Percentiles rank a stretch among this genome's conserved stretches.
phyloP scores from a whole-genome alignment of 2,797 vertebrate species.

The Acanthurus leucopareius region DNA sequence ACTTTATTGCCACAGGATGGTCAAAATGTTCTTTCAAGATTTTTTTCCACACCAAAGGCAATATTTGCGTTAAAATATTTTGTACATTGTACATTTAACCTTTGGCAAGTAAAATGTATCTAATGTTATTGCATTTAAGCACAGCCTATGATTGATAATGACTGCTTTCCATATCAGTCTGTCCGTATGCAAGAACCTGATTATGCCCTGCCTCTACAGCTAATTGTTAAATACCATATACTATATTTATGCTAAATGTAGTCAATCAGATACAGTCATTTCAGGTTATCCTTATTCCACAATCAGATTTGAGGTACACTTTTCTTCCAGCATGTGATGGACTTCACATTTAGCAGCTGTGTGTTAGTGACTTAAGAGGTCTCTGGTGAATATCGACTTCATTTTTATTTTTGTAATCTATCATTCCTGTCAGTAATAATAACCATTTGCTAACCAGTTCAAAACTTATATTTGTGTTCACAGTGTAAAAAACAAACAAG shows the following conservation, averaged over 20 bases:
- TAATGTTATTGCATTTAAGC: background rate
- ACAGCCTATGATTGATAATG: background rate
- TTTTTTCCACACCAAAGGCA: background rate
- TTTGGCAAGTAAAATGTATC: background rate
- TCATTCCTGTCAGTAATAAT: too few species aligned
- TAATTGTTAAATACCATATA: too few species aligned
- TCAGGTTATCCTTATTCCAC: background rate
- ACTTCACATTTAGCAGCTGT: background rate
- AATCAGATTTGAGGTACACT: background rate
- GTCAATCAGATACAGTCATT: constrained; percentile 9
- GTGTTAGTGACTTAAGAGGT: background rate
- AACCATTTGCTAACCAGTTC: background rate
- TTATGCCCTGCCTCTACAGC: too few species aligned
- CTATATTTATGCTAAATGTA: constrained; percentile 3
- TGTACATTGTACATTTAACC: background rate
- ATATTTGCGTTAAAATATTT: too few species aligned
- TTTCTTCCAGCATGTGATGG: background rate
- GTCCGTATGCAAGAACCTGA: too few species aligned
- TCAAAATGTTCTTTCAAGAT: background rate
- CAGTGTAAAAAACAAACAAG: too few species aligned
- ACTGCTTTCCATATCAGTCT: background rate
- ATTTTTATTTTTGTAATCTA: too few species aligned
- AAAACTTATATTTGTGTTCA: background rate
- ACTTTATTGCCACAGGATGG: background rate
- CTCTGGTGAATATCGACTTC: background rate